Evolutionary conservation across 1,140 invertebrate genomes (phyloP).

Genomic region (roundworm (Caenorhabditis elegans)): WBcel235 BX284606.5:13093001-13093500

Average conservation of each 20-base stretch:
- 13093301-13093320: background rate
- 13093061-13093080: conserved; percentile 23
- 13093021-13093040: conserved; percentile 31
- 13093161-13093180: conserved; percentile 42
- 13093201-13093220: conserved; percentile 45
- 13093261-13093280: conserved; percentile 38
- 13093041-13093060: conserved; percentile 31
- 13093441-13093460: no score
- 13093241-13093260: conserved; percentile 42
- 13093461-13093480: no score
- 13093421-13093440: no score
- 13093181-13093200: conserved; percentile 47
- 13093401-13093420: no score
- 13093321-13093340: conserved; percentile 15
- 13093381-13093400: conserved; percentile 30
- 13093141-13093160: no score
- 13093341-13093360: conserved; percentile 37
- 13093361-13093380: conserved; percentile 31
- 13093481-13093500: no score
- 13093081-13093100: background rate
- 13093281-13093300: conserved; percentile 33
- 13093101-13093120: conserved; percentile 34
- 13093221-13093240: conserved; percentile 2
- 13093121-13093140: no score
- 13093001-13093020: conserved; percentile 41